phyloP scores from a whole-genome alignment of 2,113 vertebrate genomes.

The Actenoides hombroni region DNA sequence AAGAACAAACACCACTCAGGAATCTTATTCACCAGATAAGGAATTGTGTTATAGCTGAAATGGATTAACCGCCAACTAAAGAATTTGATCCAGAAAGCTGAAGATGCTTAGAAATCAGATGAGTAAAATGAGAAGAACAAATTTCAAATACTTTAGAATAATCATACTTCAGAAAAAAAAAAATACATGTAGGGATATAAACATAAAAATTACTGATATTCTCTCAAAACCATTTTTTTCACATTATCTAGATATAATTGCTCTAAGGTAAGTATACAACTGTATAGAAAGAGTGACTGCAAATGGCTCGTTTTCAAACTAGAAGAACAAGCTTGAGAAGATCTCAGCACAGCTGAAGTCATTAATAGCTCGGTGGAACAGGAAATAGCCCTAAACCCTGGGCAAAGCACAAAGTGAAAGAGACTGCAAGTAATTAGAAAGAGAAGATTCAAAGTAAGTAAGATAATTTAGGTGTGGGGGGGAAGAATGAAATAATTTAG shows the following conservation, averaged over 20 bases:
- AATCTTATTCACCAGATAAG: constrained; percentile 47
- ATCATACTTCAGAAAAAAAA: background rate
- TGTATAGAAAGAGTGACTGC: background rate
- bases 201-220: background rate
- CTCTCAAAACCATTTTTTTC: background rate
- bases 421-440: background rate
- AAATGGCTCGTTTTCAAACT: background rate
- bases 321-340: background rate
- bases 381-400: background rate
- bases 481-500: background rate
- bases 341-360: background rate
- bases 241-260: background rate
- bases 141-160: constrained; percentile 20
- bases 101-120: constrained; percentile 15
- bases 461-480: background rate
- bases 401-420: background rate
- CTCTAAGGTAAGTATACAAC: background rate
- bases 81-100: background rate
- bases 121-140: constrained; percentile 13
- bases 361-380: background rate
- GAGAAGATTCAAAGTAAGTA: background rate
- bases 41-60: constrained; percentile 39
- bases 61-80: constrained; percentile 42
- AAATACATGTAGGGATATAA: background rate
- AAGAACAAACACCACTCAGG: constrained; percentile 52